These are phyloP conservation scores for Serinus canaria DNA, from an alignment of 2,113 vertebrate genomes.

Conservation along the genomic window DNA sequence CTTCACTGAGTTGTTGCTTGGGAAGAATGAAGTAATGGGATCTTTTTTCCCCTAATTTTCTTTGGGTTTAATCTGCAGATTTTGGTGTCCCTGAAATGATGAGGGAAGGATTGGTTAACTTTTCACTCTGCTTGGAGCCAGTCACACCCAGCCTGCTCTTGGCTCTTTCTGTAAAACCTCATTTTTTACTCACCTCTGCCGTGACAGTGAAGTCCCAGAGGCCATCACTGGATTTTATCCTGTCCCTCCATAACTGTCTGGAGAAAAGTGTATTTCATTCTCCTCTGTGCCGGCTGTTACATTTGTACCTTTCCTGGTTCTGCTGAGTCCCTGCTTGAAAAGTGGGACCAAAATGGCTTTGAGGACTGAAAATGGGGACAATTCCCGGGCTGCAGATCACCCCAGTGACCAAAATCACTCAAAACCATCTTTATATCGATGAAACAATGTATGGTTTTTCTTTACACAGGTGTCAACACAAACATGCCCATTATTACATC, in stretches of 20 bases:
- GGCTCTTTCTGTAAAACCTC: background rate
- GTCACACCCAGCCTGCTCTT: background rate
- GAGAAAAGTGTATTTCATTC: background rate
- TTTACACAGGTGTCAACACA: conserved; percentile 75
- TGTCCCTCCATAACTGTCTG: background rate
- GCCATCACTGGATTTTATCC: background rate
- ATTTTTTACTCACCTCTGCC: background rate
- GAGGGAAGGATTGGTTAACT: background rate
- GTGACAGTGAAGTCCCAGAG: background rate
- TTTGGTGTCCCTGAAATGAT: background rate
- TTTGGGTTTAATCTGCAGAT: background rate
- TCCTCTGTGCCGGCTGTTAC: background rate
- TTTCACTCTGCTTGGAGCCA: background rate
- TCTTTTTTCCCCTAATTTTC: background rate
- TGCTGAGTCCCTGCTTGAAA: background rate
- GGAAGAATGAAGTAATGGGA: background rate
- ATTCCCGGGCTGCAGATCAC: background rate
- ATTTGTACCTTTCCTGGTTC: background rate
- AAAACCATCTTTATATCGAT: background rate
- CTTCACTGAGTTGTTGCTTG: background rate
- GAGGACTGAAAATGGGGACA: background rate
- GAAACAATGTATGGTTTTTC: background rate
- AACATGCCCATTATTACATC: conserved; percentile 81
- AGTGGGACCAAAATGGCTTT: background rate
- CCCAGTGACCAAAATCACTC: background rate